Base-by-base conservation (phyloP, 2,888 invertebrate genomes). In the Myopa tessellatipennis region DNA sequence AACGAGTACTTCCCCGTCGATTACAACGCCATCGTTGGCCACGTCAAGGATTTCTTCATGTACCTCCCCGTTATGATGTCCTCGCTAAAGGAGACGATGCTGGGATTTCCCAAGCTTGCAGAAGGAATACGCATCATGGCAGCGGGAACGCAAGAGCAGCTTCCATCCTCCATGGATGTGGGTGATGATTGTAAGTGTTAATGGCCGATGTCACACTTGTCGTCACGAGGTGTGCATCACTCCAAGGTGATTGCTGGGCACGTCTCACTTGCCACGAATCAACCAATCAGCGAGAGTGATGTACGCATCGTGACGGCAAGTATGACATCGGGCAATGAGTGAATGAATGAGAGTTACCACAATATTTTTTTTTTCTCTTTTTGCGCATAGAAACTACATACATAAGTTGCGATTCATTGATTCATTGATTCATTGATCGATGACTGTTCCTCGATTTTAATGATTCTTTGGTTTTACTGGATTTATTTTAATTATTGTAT, bases 41-140 rank as follows among this genome's bases (percentile, higher is more conserved):
- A 88, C 70, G 85, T 88, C 71, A 88, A 87, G 74, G 88, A 88
- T 73, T 85, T 88, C 67, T 84, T 88, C 70, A 87, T 87, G 88
- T 88, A 87, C 81, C 65, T 88, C 79, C 88, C 88, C 0, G 88
- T 88, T 3, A 84, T 88, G 84, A 87, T 88, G 86, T 87, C 87
- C 10, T 85, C 88, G 0, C 61, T 88, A 3, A 87, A 84, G 65
- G 88, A 88, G 70, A 87, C 86, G 5, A 87, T 88, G 85, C 80
- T 84, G 0, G 88, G 88, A 4, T 87, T 88, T 72, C 88, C 88
- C 4, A 87, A 86, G 79, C 82, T 87, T 14, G 84, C 86, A 0
- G 88, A 88, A 65, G 85, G 88, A 6, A 72, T 88, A 58, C 83
- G 85, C 10, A 85, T 87, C 14, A 70, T 87, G 38, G 83, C 87